Evolutionary conservation across 2,113 vertebrate genomes (phyloP).

Genomic region (Merops nubicus): DNA sequence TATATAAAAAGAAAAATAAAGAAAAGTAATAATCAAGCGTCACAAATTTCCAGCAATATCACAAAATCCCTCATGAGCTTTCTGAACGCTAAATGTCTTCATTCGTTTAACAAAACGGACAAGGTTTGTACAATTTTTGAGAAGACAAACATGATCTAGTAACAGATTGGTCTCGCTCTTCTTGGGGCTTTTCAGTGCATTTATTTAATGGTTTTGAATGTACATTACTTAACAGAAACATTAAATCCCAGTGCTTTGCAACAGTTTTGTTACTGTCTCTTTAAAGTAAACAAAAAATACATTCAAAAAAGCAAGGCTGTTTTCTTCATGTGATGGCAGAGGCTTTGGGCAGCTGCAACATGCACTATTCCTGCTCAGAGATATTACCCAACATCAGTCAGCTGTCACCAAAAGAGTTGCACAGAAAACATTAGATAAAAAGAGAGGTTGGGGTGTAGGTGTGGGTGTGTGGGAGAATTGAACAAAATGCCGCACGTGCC

Average conservation of each 20-base stretch:
- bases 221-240: slow-evolving; percentile 80
- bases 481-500: slow-evolving; percentile 69
- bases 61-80: slow-evolving; percentile 66
- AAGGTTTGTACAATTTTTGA: slow-evolving; percentile 63
- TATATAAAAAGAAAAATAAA: slow-evolving; percentile 61
- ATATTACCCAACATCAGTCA: slow-evolving; percentile 75
- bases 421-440: slow-evolving; percentile 75
- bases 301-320: slow-evolving; percentile 84
- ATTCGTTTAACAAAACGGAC: slow-evolving; percentile 52
- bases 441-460: slow-evolving; percentile 61
- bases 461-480: slow-evolving; percentile 6
- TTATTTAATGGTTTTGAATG: slow-evolving; percentile 76
- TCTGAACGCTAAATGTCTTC: slow-evolving; percentile 58
- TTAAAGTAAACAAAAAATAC: slow-evolving; percentile 81
- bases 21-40: slow-evolving; percentile 50
- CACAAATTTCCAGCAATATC: slow-evolving; percentile 65
- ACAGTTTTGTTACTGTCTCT: slow-evolving; percentile 82
- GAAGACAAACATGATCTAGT: slow-evolving; percentile 66
- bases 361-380: slow-evolving; percentile 67
- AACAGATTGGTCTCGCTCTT: slow-evolving; percentile 75
- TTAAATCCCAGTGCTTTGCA: slow-evolving; percentile 87
- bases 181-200: slow-evolving; percentile 82
- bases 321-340: slow-evolving; percentile 78
- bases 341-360: slow-evolving; percentile 74
- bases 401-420: slow-evolving; percentile 73